Evolutionary conservation across 2,888 invertebrate species (phyloP).

Genomic region (Hyppa rectilinea): DNA sequence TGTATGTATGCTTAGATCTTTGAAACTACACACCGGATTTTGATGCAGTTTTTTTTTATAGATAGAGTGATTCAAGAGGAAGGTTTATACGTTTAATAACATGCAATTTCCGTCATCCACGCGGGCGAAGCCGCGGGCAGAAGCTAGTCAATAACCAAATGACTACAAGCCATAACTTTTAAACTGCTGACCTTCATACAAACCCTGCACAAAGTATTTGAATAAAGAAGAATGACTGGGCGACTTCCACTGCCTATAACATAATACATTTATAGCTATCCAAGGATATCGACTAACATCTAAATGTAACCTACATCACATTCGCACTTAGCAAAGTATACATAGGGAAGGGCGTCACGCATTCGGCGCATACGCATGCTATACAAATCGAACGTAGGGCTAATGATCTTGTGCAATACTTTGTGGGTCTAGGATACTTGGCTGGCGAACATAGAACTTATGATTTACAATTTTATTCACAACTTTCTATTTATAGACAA

Average conservation of each 20-base stretch:
- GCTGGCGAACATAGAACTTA: constrained; percentile 31
- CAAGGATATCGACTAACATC: constrained; percentile 38
- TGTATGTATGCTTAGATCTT: too few relatives aligned
- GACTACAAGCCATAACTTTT: background rate
- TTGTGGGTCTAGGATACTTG: constrained; percentile 49
- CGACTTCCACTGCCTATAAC: background rate
- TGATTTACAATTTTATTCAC: constrained; percentile 2
- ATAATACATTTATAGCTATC: constrained; percentile 11
- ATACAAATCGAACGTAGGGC: constrained; percentile 42
- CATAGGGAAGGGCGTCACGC: constrained; percentile 41
- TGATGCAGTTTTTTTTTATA: too few relatives aligned
- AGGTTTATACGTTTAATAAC: too few relatives aligned
- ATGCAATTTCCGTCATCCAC: too few relatives aligned
- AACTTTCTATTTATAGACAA: background rate
- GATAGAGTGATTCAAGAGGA: too few relatives aligned
- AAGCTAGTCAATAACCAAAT: background rate
- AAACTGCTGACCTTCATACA: background rate
- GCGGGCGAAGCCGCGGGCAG: too few relatives aligned
- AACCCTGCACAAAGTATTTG: background rate
- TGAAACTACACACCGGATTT: too few relatives aligned
- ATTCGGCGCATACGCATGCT: constrained; percentile 31
- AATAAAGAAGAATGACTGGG: background rate
- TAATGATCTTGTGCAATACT: constrained; percentile 41
- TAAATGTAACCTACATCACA: constrained; percentile 19
- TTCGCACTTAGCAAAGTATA: constrained; percentile 17